Evolutionary conservation across 2,888 invertebrate species (phyloP).

Genomic region (Tipula helvola): DNA sequence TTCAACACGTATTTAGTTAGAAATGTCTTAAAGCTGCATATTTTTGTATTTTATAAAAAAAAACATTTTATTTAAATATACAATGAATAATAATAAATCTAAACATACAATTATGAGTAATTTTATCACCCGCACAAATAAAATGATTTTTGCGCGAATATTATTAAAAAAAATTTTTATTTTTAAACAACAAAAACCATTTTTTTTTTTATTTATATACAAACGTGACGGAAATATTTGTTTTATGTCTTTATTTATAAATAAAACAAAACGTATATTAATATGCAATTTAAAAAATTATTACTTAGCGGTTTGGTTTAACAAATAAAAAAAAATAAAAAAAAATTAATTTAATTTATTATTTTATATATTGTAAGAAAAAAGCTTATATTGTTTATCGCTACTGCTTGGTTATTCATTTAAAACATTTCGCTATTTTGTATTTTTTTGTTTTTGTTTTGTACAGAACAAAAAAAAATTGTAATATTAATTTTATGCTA

Average conservation of each 20-base stretch:
- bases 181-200: neutral
- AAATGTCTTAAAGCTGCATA: neutral
- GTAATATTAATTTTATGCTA: neutral
- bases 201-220: neutral
- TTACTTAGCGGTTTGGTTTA: neutral
- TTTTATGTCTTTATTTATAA: neutral
- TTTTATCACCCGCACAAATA: neutral
- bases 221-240: constrained; percentile 4
- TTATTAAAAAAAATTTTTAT: neutral
- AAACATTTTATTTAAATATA: neutral
- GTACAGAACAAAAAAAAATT: neutral
- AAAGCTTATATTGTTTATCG: neutral
- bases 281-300: neutral
- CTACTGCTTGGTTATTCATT: neutral
- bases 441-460: neutral
- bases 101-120: neutral
- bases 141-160: neutral
- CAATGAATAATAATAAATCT: neutral
- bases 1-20: neutral
- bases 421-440: neutral
- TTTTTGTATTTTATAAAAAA: neutral
- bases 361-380: neutral
- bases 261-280: neutral
- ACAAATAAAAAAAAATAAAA: neutral
- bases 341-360: neutral